Conservation (phyloP, 2,113 vertebrate species). For the Morone chrysops region DNA sequence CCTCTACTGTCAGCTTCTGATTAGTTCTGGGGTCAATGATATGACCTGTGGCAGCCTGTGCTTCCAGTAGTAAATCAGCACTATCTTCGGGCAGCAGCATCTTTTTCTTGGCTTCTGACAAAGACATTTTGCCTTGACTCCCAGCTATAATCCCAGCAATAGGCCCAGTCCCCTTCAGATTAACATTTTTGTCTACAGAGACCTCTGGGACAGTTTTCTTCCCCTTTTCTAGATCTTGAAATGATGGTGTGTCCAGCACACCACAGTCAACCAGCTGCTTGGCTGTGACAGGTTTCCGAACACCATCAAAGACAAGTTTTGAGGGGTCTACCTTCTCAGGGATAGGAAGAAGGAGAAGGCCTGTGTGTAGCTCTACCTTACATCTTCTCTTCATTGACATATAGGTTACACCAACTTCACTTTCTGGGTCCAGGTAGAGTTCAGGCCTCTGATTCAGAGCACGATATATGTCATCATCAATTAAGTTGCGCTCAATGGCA, state of each 20-base stretch:
- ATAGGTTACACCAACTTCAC: slow-evolving; percentile 83
- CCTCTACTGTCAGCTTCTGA: slow-evolving; percentile 89
- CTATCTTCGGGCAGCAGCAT: slow-evolving; percentile 87
- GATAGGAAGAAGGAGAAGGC: slow-evolving; percentile 87
- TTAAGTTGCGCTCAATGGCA: slow-evolving; percentile 88
- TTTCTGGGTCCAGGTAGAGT: slow-evolving; percentile 77
- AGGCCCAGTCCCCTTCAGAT: slow-evolving; percentile 91
- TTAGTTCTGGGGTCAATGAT: slow-evolving; percentile 91
- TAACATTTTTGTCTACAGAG: slow-evolving; percentile 88
- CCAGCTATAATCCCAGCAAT: slow-evolving; percentile 88
- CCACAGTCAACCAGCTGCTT: slow-evolving; percentile 92
- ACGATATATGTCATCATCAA: slow-evolving; percentile 82
- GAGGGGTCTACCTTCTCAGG: slow-evolving; percentile 86
- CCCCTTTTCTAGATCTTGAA: slow-evolving; percentile 89
- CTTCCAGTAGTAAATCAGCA: slow-evolving; percentile 90
- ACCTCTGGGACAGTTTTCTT: slow-evolving; percentile 90
- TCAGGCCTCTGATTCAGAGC: slow-evolving; percentile 66
- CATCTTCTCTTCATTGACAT: slow-evolving; percentile 88
- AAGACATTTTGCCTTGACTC: slow-evolving; percentile 85
- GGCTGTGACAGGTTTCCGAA: slow-evolving; percentile 93
- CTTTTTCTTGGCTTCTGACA: slow-evolving; percentile 91
- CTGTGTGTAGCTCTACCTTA: slow-evolving; percentile 88
- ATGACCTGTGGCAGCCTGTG: slow-evolving; percentile 94
- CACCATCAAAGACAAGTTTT: slow-evolving; percentile 90
- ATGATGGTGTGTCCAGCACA: slow-evolving; percentile 89